Conservation (phyloP, 2,113 vertebrate genomes). For the Cyanocitta stelleri region DNA sequence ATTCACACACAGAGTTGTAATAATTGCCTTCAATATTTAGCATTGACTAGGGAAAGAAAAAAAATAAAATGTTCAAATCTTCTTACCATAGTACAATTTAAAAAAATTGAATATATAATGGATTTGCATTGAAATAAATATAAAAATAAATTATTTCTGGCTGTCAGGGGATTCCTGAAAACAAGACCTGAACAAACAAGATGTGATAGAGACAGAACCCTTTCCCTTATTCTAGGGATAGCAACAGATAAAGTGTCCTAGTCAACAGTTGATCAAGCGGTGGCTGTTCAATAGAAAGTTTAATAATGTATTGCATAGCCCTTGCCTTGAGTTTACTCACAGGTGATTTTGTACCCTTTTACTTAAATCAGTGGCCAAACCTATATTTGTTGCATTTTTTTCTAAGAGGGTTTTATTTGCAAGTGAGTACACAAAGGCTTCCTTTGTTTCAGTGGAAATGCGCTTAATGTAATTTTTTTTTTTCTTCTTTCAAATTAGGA, state of each 20-base stretch:
- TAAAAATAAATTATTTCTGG: background rate
- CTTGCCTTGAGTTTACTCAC: background rate
- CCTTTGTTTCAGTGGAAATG: background rate
- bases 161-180: background rate
- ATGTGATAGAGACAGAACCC: background rate
- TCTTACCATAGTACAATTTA: background rate
- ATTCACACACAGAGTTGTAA: background rate
- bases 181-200: background rate
- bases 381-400: background rate
- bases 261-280: background rate
- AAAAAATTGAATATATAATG: background rate
- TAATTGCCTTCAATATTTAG: constrained; percentile 21
- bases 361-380: background rate
- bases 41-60: background rate
- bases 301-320: background rate
- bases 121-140: background rate
- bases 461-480: background rate
- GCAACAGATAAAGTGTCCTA: background rate
- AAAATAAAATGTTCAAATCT: background rate
- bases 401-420: background rate
- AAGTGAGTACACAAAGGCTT: background rate
- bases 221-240: background rate
- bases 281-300: background rate
- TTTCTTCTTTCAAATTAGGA: background rate
- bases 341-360: background rate